Percentiles rank a stretch among this genome's conserved stretches.
Conservation (phyloP, 1,140 invertebrate genomes). For the Melanaphis sacchari region DNA sequence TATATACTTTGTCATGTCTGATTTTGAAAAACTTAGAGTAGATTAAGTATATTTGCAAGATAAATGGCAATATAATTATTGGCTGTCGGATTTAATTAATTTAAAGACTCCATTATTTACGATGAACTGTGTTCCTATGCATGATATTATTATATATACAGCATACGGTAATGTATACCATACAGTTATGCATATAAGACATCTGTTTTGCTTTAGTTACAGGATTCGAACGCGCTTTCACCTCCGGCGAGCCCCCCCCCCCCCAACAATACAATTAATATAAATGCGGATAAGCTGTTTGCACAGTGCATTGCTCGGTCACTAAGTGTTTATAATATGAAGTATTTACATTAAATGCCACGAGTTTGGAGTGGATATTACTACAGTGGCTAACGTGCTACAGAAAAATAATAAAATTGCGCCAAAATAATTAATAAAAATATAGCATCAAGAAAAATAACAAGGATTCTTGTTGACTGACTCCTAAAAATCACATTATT, state of each 20-base stretch:
- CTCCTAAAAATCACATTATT: neutral
- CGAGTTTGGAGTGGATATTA: neutral
- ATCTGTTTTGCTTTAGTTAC: neutral
- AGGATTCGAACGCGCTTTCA: neutral
- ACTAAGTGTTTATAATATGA: neutral
- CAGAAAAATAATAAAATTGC: neutral
- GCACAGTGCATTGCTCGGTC: neutral
- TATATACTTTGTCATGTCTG: too few species aligned
- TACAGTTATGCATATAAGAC: neutral
- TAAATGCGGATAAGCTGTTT: neutral
- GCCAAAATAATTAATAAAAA: neutral
- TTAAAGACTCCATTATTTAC: neutral
- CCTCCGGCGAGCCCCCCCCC: neutral
- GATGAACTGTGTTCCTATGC: neutral
- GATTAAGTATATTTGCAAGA: neutral
- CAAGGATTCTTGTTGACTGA: neutral
- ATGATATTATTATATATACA: neutral
- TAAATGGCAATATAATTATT: neutral
- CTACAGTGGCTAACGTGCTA: neutral
- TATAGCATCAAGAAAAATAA: neutral
- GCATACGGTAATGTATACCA: neutral
- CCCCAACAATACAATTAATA: neutral
- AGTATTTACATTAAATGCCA: neutral
- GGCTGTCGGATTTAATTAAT: neutral
- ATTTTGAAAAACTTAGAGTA: neutral